phyloP scores from a whole-genome alignment of 2,888 invertebrate species.

The Diaprepes abbreviatus region DNA sequence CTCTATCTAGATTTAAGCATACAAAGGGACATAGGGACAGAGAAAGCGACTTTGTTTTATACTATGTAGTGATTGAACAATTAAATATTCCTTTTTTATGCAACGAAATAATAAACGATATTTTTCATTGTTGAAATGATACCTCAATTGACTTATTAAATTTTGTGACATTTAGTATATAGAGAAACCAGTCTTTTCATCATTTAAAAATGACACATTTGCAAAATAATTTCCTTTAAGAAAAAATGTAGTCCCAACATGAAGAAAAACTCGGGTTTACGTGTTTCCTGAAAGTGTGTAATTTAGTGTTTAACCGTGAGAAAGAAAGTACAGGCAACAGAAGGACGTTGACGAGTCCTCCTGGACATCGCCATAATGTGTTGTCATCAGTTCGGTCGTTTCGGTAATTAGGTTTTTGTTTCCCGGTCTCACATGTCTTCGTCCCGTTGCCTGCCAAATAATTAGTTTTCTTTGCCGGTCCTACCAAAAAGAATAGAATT shows the following conservation, averaged over 20 bases:
- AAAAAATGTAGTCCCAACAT: constrained; percentile 11
- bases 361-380: constrained; percentile 66
- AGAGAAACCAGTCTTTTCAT: too few relatives aligned
- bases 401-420: constrained; percentile 67
- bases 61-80: too few relatives aligned
- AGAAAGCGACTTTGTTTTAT: too few relatives aligned
- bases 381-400: constrained; percentile 67
- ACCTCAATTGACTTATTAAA: too few relatives aligned
- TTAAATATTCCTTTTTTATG: too few relatives aligned
- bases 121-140: too few relatives aligned
- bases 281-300: constrained; percentile 38
- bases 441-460: constrained; percentile 55
- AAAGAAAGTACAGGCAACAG: constrained; percentile 61
- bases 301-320: constrained; percentile 58
- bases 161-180: too few relatives aligned
- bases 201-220: not conserved
- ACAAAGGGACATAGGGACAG: too few relatives aligned
- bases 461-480: constrained; percentile 52
- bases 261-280: constrained; percentile 27
- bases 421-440: constrained; percentile 61
- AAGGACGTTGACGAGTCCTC: constrained; percentile 63
- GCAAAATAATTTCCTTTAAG: not conserved
- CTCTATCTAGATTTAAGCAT: too few relatives aligned
- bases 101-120: too few relatives aligned
- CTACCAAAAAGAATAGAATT: constrained; percentile 46